These are phyloP conservation scores for Epicauta chinensis DNA, from an alignment of 1,140 invertebrate genomes.

Conservation along the genomic window DNA sequence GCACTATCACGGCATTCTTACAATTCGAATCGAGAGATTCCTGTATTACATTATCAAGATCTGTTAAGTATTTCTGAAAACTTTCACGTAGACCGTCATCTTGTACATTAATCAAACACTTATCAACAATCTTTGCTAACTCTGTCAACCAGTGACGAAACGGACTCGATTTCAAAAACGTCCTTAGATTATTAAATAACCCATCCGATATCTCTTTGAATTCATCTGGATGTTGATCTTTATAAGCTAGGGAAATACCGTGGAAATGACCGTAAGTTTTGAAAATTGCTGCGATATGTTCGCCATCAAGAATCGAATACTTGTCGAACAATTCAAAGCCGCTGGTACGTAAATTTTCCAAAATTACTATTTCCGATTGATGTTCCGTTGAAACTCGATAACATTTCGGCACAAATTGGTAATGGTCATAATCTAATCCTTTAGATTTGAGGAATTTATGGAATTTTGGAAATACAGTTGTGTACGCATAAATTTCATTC, in stretches of 20 bases:
- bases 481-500: slow-evolving; percentile 4
- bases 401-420: slow-evolving; percentile 1
- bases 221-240: not conserved
- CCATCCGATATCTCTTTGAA: not conserved
- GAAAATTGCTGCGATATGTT: not conserved
- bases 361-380: not conserved
- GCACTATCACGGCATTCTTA: not conserved
- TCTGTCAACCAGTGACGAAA: no score
- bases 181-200: not conserved
- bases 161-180: not conserved
- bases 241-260: slow-evolving; percentile 5
- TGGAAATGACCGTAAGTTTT: not conserved
- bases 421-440: not conserved
- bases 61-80: no score
- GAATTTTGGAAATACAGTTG: not conserved
- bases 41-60: no score
- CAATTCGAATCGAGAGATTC: not conserved
- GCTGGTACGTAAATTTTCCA: not conserved
- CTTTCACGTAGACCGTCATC: no score
- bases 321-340: slow-evolving; percentile 6
- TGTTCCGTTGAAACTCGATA: not conserved
- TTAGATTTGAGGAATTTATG: not conserved
- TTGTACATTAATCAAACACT: no score
- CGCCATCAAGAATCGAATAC: not conserved
- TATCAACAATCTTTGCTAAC: no score